Conservation (phyloP, 2,797 vertebrate genomes). For the Saguinus oedipus region DNA sequence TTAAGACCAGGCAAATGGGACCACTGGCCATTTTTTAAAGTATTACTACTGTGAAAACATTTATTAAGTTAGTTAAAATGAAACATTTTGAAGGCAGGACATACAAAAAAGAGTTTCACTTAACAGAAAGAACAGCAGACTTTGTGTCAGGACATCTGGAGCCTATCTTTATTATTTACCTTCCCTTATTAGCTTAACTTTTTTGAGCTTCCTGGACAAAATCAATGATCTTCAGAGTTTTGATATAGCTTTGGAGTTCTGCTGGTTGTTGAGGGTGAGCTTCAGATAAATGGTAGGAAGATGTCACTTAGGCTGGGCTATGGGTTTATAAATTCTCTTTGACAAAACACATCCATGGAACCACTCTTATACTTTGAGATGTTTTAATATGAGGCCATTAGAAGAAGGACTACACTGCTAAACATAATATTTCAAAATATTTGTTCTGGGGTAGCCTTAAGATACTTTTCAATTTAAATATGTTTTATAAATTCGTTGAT, state of each 20-base stretch:
- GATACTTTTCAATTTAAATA: background rate
- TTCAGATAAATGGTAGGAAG: background rate
- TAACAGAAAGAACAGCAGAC: background rate
- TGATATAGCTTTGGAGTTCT: background rate
- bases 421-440: background rate
- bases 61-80: background rate
- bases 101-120: background rate
- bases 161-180: background rate
- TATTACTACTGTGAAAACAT: background rate
- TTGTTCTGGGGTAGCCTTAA: background rate
- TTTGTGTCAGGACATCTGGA: background rate
- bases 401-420: background rate
- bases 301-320: background rate
- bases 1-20: background rate
- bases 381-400: background rate
- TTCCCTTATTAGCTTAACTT: background rate
- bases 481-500: background rate
- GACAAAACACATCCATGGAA: background rate
- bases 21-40: background rate
- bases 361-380: background rate
- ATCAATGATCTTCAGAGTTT: background rate
- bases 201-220: background rate
- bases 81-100: background rate
- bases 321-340: background rate
- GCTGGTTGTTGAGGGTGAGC: background rate